phyloP scores from a whole-genome alignment of 2,113 vertebrate genomes.

The Trematocara macrostoma region DNA sequence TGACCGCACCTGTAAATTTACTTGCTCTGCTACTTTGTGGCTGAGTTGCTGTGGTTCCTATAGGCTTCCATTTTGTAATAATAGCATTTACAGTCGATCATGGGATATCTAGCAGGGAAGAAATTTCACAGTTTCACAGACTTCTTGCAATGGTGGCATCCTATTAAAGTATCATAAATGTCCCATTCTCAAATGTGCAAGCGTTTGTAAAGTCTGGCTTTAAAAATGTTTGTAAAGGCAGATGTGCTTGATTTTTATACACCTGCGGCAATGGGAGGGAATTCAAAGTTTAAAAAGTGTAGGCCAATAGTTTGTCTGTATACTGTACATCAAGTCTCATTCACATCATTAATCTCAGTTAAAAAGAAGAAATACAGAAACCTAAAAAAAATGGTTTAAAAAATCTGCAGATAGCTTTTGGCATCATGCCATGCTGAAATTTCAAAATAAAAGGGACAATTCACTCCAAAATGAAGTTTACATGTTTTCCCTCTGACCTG shows the following conservation, averaged over 20 bases:
- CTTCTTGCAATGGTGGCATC: background rate
- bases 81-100: background rate
- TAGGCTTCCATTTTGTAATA: background rate
- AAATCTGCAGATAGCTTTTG: background rate
- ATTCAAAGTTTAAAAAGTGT: background rate
- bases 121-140: background rate
- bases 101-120: background rate
- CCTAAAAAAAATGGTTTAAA: background rate
- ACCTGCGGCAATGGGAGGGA: background rate
- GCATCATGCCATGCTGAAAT: background rate
- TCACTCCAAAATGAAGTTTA: background rate
- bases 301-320: background rate
- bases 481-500: background rate
- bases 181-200: background rate
- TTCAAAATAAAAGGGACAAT: background rate
- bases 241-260: background rate
- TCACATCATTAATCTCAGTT: background rate
- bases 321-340: background rate
- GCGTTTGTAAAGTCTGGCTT: background rate
- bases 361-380: background rate
- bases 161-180: background rate
- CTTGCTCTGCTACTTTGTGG: background rate
- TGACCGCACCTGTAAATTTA: background rate
- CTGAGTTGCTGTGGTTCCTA: background rate
- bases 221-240: background rate